Base-by-base conservation (phyloP, 2,797 vertebrate genomes). In the Acanthurus tractus region DNA sequence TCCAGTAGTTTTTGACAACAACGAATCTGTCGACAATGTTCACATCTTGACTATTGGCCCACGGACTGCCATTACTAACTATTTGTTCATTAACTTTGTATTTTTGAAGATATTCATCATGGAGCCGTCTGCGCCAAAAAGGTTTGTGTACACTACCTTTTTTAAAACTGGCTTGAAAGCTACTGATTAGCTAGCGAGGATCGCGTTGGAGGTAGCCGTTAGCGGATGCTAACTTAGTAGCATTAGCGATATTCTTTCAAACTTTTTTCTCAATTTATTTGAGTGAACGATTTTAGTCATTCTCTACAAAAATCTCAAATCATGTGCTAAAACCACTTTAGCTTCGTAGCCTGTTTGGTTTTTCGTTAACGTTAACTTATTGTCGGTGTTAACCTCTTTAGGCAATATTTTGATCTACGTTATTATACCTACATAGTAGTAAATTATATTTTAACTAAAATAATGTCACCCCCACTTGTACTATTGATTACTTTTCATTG, bases 71-170 rank as follows among this genome's bases (percentile, higher is more conserved):
- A 11, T 40, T 58, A 65, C 38, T 45, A 36, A 13, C 5, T 18
- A 0, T 20, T 57, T 46, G n/a, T 63, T 3, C 2, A 8, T 29
- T 68, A 9, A 25, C 0, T 17, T 82, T 75, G 40, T 45, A 12
- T 54, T 65, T 65, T 62, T 55, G 18, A 76, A 57, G 45, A 8
- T 18, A 15, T 46, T 10, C 73, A 69, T 3, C 18, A 94, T 94
- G 93, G 94, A 94, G 74, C 67, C 87, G 13, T 62, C 92, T n/a
- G 93, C 92, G 55, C 92, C 93, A 6, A 94, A 94, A 90, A 93
- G 94, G 94, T 93, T 40, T 8, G 91, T 92, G 22, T 20, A 4
- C 34, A 10, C 78, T 11, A 8, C 1, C n/a, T 45, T 10, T 22
- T 46, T 79, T 67, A 20, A 84, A 74, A 48, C 22, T 46, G 22